Conservation (phyloP, 1,140 invertebrate genomes). For the Macrosteles quadrilineatus region DNA sequence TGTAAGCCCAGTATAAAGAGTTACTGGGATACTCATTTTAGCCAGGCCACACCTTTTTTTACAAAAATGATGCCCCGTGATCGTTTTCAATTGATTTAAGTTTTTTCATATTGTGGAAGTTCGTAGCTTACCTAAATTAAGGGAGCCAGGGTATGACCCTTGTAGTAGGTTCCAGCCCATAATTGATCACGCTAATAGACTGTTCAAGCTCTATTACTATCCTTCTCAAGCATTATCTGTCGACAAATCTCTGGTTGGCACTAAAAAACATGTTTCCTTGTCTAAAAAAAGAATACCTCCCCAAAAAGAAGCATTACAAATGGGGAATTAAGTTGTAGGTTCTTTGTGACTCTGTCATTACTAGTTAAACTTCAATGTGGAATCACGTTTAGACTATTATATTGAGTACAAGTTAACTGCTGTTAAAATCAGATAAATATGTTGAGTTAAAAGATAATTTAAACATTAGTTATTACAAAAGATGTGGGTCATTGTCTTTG, state of each 20-base stretch:
- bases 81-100: slow-evolving; percentile 19
- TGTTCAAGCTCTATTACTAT: slow-evolving; percentile 42
- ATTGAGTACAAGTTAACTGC: slow-evolving; percentile 37
- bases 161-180: slow-evolving; percentile 42
- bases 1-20: slow-evolving; percentile 2
- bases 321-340: slow-evolving; percentile 41
- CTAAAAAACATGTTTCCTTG: slow-evolving; percentile 36
- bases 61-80: slow-evolving; percentile 5
- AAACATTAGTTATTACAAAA: too few relatives aligned
- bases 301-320: slow-evolving; percentile 41
- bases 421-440: too few relatives aligned
- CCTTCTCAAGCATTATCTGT: slow-evolving; percentile 42
- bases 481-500: too few relatives aligned
- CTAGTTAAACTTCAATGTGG: too few relatives aligned
- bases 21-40: neutral
- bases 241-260: slow-evolving; percentile 42
- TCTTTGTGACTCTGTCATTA: slow-evolving; percentile 33
- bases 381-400: too few relatives aligned
- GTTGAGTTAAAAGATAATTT: too few relatives aligned
- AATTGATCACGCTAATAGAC: slow-evolving; percentile 42
- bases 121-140: slow-evolving; percentile 29
- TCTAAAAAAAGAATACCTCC: slow-evolving; percentile 44
- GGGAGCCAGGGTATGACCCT: slow-evolving; percentile 41
- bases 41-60: neutral
- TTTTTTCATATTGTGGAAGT: slow-evolving; percentile 36